Evolutionary conservation across 2,888 invertebrate genomes (phyloP).

Genomic region (Euplagia quadripunctaria): DNA sequence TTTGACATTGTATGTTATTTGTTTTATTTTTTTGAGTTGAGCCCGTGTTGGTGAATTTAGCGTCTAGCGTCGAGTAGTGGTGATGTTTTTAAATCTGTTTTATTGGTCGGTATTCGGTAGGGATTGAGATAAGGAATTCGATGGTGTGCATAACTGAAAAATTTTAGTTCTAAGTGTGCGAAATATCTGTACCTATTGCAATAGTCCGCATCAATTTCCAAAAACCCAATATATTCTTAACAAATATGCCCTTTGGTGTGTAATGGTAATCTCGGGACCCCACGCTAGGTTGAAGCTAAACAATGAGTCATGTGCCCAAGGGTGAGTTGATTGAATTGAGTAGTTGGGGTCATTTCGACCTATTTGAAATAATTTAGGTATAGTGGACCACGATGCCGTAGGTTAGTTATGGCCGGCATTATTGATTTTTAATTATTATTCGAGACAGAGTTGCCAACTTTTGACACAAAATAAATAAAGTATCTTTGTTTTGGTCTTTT

Average conservation of each 20-base stretch:
- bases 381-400: conserved; percentile 30
- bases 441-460: neutral
- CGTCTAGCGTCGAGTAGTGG: too few species aligned
- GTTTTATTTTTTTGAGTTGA: too few species aligned
- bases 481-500: too few species aligned
- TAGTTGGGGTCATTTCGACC: conserved; percentile 51
- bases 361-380: conserved; percentile 55
- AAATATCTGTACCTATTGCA: neutral
- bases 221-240: conserved; percentile 26
- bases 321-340: conserved; percentile 51
- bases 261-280: conserved; percentile 38
- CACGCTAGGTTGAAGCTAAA: conserved; percentile 32
- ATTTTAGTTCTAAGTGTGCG: too few species aligned
- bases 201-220: conserved; percentile 8
- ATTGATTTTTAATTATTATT: conserved; percentile 47
- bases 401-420: conserved; percentile 27
- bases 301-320: conserved; percentile 41
- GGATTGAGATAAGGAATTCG: too few species aligned
- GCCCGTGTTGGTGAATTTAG: too few species aligned
- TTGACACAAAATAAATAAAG: neutral
- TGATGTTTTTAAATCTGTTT: too few species aligned
- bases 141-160: too few species aligned
- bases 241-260: conserved; percentile 29
- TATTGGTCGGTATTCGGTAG: too few species aligned
- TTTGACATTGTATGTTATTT: too few species aligned